These are phyloP conservation scores for Campylorhamphus procurvoides DNA, from an alignment of 2,113 vertebrate species.

Conservation along the genomic window DNA sequence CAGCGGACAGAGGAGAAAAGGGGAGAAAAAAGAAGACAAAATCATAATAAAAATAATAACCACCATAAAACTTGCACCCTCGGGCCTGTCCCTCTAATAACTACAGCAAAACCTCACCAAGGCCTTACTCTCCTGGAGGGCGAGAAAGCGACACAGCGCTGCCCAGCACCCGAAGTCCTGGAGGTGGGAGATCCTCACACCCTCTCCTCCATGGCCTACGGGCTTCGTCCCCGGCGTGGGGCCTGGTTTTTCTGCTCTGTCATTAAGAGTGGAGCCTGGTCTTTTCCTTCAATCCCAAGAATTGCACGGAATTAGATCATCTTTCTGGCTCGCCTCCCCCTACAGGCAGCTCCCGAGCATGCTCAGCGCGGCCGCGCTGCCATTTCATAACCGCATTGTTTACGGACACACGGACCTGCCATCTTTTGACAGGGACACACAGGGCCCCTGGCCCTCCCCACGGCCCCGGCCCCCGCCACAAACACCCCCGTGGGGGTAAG, in stretches of 20 bases:
- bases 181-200: conserved; percentile 52
- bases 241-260: conserved; percentile 71
- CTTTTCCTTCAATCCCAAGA: conserved; percentile 73
- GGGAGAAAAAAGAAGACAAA: background rate
- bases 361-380: conserved; percentile 78
- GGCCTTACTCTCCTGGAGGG: conserved; percentile 61
- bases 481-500: background rate
- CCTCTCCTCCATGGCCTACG: conserved; percentile 59
- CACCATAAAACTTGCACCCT: conserved; percentile 14
- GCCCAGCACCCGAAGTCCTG: conserved; percentile 45
- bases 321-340: conserved; percentile 77
- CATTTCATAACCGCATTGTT: conserved; percentile 89
- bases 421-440: conserved; percentile 49
- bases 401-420: conserved; percentile 78
- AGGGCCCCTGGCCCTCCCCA: background rate
- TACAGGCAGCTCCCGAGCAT: conserved; percentile 79
- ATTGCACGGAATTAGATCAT: conserved; percentile 72
- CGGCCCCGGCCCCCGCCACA: background rate
- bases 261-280: conserved; percentile 73
- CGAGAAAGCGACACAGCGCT: conserved; percentile 24
- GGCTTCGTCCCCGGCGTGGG: conserved; percentile 58
- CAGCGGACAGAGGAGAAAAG: background rate
- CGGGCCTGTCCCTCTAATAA: conserved; percentile 56
- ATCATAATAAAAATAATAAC: background rate
- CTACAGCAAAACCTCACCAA: conserved; percentile 58